Percentiles rank a stretch among this genome's conserved stretches.
phyloP scores from a whole-genome alignment of 2,797 vertebrate genomes.

The Odontamblyopus lacepedii region DNA sequence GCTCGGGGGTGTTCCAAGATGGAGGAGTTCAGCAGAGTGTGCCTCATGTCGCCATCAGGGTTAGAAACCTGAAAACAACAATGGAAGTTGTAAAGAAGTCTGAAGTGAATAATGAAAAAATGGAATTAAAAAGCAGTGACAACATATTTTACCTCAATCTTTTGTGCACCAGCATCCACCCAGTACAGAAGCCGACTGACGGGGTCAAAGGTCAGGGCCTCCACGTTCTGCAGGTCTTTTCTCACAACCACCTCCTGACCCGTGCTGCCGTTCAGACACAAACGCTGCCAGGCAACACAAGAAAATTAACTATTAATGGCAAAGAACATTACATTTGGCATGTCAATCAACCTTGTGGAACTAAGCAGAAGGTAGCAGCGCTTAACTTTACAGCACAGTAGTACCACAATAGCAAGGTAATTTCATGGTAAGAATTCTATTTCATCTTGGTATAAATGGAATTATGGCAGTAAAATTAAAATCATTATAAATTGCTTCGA shows the following conservation, averaged over 20 bases:
- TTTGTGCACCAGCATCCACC: constrained; percentile 93
- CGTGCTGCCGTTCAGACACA: constrained; percentile 93
- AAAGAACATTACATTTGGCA: background rate
- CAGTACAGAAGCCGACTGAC: constrained; percentile 93
- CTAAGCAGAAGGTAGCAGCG: background rate
- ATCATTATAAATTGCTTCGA: too few relatives aligned
- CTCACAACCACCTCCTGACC: constrained; percentile 92
- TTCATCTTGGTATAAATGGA: too few relatives aligned
- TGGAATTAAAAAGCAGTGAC: background rate
- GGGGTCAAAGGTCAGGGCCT: constrained; percentile 94
- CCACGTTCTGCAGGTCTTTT: constrained; percentile 90
- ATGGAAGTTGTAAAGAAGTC: background rate
- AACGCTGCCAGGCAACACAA: constrained; percentile 67
- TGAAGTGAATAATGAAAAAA: background rate
- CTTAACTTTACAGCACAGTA: background rate
- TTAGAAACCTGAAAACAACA: constrained; percentile 87
- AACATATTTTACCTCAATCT: constrained; percentile 87
- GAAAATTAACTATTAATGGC: background rate
- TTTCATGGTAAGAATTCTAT: too few relatives aligned
- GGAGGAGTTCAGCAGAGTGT: constrained; percentile 88
- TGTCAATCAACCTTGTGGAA: too few relatives aligned
- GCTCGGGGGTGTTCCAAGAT: constrained; percentile 91
- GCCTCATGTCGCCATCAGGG: constrained; percentile 90
- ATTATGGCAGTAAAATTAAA: too few relatives aligned
- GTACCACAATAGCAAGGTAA: background rate